Evolutionary conservation across 1,140 invertebrate species (phyloP).

Genomic region (Musca vetustissima): DNA sequence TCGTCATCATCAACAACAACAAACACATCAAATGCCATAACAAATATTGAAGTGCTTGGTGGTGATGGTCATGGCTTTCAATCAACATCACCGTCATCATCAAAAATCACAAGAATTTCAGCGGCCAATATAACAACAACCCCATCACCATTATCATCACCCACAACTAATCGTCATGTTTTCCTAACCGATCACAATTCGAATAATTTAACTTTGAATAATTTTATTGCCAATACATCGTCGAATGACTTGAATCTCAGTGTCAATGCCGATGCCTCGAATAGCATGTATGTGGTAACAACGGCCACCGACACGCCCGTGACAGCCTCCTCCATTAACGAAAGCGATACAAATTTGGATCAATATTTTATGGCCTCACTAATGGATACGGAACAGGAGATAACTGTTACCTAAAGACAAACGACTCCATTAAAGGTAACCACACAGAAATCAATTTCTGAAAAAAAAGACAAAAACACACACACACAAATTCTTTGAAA

Average conservation of each 20-base stretch:
- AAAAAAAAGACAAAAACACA: no score
- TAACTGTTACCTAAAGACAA: conserved; percentile 24
- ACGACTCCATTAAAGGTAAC: no score
- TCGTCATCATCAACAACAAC: not conserved
- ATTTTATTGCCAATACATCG: not conserved
- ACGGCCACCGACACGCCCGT: conserved; percentile 8
- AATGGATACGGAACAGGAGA: conserved; percentile 27
- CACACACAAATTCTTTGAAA: not conserved
- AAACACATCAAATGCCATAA: not conserved
- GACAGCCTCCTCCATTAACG: not conserved
- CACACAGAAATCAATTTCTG: no score
- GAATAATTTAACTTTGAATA: not conserved
- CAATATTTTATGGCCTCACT: conserved; percentile 25
- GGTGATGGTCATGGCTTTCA: not conserved
- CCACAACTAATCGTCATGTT: not conserved
- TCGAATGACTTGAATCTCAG: conserved; percentile 1
- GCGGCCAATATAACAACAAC: not conserved
- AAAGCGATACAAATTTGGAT: conserved; percentile 9
- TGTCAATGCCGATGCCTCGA: not conserved
- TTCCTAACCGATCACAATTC: conserved; percentile 1
- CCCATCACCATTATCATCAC: not conserved
- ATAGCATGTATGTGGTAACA: conserved; percentile 11
- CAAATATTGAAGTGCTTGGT: not conserved
- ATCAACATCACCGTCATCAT: not conserved
- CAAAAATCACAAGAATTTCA: not conserved